These are phyloP conservation scores for Lagria hirta DNA, from an alignment of 2,888 invertebrate species.

Conservation along the genomic window DNA sequence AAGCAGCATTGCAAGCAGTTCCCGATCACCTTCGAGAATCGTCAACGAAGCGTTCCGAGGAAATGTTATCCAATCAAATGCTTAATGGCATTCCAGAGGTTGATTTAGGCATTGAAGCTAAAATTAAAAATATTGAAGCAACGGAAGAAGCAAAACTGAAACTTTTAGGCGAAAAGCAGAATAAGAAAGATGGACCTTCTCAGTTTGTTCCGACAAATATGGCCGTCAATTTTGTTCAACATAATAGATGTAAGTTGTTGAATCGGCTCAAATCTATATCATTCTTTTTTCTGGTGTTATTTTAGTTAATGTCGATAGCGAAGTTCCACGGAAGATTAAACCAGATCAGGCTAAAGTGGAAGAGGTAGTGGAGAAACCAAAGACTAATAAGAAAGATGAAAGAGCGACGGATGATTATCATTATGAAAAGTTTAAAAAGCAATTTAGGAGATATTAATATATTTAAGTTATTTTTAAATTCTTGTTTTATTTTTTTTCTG, in stretches of 20 bases:
- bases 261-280: slow-evolving; percentile 12
- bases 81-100: slow-evolving; percentile 99
- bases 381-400: slow-evolving; percentile 80
- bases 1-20: slow-evolving; percentile 79
- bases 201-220: slow-evolving; percentile 97
- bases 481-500: too few species aligned
- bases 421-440: slow-evolving; percentile 95
- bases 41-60: slow-evolving; percentile 87
- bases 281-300: slow-evolving; percentile 33
- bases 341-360: slow-evolving; percentile 59
- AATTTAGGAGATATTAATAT: slow-evolving; percentile 78
- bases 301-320: slow-evolving; percentile 82
- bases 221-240: slow-evolving; percentile 98
- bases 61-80: slow-evolving; percentile 99
- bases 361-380: slow-evolving; percentile 57
- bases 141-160: slow-evolving; percentile 98
- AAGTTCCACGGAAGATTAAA: slow-evolving; percentile 61
- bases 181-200: slow-evolving; percentile 89
- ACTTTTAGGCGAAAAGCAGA: slow-evolving; percentile 83
- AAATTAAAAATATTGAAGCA: slow-evolving; percentile 98
- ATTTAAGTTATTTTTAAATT: too few species aligned
- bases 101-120: slow-evolving; percentile 98
- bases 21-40: slow-evolving; percentile 87
- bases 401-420: slow-evolving; percentile 97
- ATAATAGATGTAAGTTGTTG: slow-evolving; percentile 79